Percentiles rank a stretch among this genome's conserved stretches.
Conservation (phyloP, 2,113 vertebrate genomes). For the Hoplias malabaricus region DNA sequence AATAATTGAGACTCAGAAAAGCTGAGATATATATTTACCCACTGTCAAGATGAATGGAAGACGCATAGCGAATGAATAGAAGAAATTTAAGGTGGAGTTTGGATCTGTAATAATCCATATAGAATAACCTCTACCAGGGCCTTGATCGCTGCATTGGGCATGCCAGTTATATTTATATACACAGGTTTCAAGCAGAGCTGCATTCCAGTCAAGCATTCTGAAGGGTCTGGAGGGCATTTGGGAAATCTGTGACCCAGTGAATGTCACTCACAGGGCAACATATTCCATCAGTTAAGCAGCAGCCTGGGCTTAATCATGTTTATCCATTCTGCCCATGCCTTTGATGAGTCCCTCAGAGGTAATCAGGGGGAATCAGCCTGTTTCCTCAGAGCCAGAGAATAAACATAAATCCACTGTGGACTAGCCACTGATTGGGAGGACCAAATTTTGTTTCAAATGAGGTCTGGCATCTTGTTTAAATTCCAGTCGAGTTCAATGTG, state of each 20-base stretch:
- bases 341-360: constrained; percentile 41
- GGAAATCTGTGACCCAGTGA: constrained; percentile 7
- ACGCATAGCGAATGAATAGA: not conserved
- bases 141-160: not conserved
- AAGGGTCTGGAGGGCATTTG: not conserved
- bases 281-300: constrained; percentile 34
- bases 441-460: constrained; percentile 34
- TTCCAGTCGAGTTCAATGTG: constrained; percentile 34
- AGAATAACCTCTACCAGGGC: not conserved
- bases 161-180: not conserved
- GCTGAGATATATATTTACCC: no score
- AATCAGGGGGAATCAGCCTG: constrained; percentile 49
- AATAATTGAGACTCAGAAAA: not conserved
- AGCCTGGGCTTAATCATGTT: constrained; percentile 37
- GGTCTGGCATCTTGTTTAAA: constrained; percentile 47
- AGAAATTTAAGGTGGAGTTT: not conserved
- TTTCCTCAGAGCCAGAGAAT: constrained; percentile 43
- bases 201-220: not conserved
- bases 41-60: not conserved
- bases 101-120: not conserved
- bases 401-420: constrained; percentile 37
- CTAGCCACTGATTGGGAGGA: constrained; percentile 46
- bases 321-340: constrained; percentile 17
- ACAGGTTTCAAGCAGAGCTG: not conserved
- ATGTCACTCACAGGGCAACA: constrained; percentile 25